phyloP scores from a whole-genome alignment of 2,888 invertebrate genomes.

The Nomada flava region DNA sequence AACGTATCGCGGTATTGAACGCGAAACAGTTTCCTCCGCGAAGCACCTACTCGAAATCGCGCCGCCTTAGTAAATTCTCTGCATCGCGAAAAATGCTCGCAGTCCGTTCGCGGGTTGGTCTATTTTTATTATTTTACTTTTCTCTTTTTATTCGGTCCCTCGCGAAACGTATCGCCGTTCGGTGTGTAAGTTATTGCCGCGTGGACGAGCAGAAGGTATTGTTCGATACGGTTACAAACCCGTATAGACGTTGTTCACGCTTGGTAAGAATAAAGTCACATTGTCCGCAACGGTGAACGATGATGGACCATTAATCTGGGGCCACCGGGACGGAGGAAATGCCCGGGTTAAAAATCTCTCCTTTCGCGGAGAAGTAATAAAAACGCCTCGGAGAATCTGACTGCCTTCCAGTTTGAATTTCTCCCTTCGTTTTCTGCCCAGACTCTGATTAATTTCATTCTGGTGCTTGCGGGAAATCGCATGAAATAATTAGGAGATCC shows the following conservation, averaged over 20 bases:
- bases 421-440: neutral
- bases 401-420: slow-evolving; percentile 12
- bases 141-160: slow-evolving; percentile 23
- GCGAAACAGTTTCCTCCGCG: slow-evolving; percentile 36
- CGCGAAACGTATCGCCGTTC: slow-evolving; percentile 50
- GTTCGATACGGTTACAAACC: slow-evolving; percentile 52
- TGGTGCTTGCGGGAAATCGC: slow-evolving; percentile 12
- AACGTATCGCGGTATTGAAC: slow-evolving; percentile 38
- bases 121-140: slow-evolving; percentile 35
- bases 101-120: slow-evolving; percentile 9
- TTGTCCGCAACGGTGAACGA: slow-evolving; percentile 66
- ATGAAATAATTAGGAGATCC: slow-evolving; percentile 22
- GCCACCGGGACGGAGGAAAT: slow-evolving; percentile 31
- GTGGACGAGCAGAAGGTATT: slow-evolving; percentile 56
- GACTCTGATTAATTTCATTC: slow-evolving; percentile 30
- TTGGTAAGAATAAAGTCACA: slow-evolving; percentile 60
- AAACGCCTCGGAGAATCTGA: slow-evolving; percentile 53
- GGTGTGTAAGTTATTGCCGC: slow-evolving; percentile 56
- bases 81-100: slow-evolving; percentile 41
- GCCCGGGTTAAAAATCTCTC: slow-evolving; percentile 46
- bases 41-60: slow-evolving; percentile 33
- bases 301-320: slow-evolving; percentile 66
- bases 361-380: slow-evolving; percentile 27
- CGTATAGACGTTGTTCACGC: neutral
- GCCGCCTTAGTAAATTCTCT: slow-evolving; percentile 34